Evolutionary conservation across 2,888 invertebrate genomes (phyloP).

Genomic region (Ornithoptera alexandrae): DNA sequence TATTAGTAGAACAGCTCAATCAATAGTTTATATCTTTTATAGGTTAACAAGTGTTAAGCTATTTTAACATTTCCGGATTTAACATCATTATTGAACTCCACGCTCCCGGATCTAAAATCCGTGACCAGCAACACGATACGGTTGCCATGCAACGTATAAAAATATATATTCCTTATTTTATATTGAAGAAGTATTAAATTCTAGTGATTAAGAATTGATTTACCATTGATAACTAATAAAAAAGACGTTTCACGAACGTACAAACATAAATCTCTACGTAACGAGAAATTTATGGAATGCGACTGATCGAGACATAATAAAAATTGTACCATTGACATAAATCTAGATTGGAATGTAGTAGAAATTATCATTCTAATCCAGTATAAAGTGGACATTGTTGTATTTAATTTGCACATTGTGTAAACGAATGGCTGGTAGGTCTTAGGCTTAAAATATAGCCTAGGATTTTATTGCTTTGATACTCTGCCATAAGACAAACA

Average conservation of each 20-base stretch:
- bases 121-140: not conserved
- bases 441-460: not conserved
- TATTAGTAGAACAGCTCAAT: no score
- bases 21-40: no score
- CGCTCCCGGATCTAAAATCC: not conserved
- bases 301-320: conserved; percentile 6
- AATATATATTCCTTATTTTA: not conserved
- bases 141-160: not conserved
- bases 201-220: not conserved
- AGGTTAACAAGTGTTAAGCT: not conserved
- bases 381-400: conserved; percentile 11
- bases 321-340: conserved; percentile 5
- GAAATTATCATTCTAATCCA: conserved; percentile 18
- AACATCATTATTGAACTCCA: not conserved
- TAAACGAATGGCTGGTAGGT: not conserved
- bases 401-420: conserved; percentile 5
- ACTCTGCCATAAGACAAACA: no score
- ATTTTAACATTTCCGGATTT: not conserved
- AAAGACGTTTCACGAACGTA: not conserved
- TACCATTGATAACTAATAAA: no score
- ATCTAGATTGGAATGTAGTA: conserved; percentile 20
- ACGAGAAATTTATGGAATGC: conserved; percentile 9
- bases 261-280: not conserved
- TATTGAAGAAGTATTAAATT: not conserved
- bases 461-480: no score